Base-by-base conservation (phyloP, 2,113 vertebrate genomes). In the Oenanthe melanoleuca region DNA sequence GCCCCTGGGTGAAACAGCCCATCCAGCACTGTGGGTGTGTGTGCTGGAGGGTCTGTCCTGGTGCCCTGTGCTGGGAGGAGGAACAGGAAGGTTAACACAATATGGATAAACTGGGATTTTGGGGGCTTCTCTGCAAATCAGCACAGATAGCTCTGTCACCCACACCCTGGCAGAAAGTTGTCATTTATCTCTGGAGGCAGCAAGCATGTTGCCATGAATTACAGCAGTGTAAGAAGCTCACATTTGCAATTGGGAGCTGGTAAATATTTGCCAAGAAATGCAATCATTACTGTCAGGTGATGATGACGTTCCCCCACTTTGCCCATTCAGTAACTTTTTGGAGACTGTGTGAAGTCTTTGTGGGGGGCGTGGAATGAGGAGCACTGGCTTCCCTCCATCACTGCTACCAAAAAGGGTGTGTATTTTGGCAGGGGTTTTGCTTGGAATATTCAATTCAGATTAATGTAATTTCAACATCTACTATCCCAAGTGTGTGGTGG, bases 341-440 rank as follows among this genome's bases (percentile, higher is more conserved):
- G 86, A 90, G 70, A 80, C 53, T 55, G 15, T 69, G 24, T 80
- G 70, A 91, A 94, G 33, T 59, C 66, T 77, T 80, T 82, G 78
- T 26, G 3, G 63, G 60, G 72, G 73, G 55, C n/a, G 28, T 70
- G 47, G 75, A 86, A 86, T 88, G 75, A 95, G 72, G 69, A 94
- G 61, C 12, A 0, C 63, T 94, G 89, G 70, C 88, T 95, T 89
- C 44, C 18, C 31, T 93, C 82, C 88, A 88, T 71, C 5, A 0
- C 70, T 4, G 5, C 92, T 90, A 93, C 94, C 74, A 82, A 91
- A 89, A 73, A 1, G 10, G 38, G 60, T 88, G 70, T 86, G 52
- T 95, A 78, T 63, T 95, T 95, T 95, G 94, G 92, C 95, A 89
- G 66, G 37, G 73, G 33, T 66, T 95, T 93, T 89, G 42, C 85